Evolutionary conservation across 2,888 invertebrate species (phyloP), one percentile per base, ranked within the genome.

Genomic region (Epicampocera succincta): DNA sequence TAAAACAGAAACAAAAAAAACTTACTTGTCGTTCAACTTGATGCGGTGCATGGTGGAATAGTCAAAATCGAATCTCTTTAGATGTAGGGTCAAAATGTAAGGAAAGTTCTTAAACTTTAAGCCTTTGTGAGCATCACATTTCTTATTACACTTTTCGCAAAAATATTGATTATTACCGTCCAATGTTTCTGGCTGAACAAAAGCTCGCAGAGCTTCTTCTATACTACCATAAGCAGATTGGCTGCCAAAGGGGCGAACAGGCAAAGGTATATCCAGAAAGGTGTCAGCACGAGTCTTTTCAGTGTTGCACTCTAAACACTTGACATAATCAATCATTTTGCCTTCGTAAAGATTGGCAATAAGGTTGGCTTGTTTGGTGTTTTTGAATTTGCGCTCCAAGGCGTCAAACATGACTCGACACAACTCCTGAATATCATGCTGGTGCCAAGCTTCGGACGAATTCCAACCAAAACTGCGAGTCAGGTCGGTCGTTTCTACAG

Each of bases 381-480:
- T 94, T 89, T 95, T 95, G 90, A 97, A 96, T 86, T 95, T 96
- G 85, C 94, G 94, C 89, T 97, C 97, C 56, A 97, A 90, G 0
- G 97, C 96, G 89, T 97, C 97, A 89, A 97, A 97, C 96, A 97
- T 96, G 9, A 97, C 96, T 54, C 97, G 93, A 88, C 96, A 97
- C 71, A 97, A 91, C 89, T 97, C 97, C 89, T 97, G 97, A 65
- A 97, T 96, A 88, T 97, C 97, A 88, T 97, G 97, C 87, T 97
- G 97, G 86, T 97, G 96, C 96, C 97, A 97, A 0, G 96, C 96
- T 90, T 97, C 96, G 78, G 95, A 94, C 48, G 95, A 95, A 87
- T 96, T 95, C 97, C 97, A 98, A 29, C 97, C 97, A 90, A 97
- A 98, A 88, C 96, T 96, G 84, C 93, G 93, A 0, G 97, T 97